phyloP scores from a whole-genome alignment of 2,888 invertebrate genomes.

The Augiades crinisus region DNA sequence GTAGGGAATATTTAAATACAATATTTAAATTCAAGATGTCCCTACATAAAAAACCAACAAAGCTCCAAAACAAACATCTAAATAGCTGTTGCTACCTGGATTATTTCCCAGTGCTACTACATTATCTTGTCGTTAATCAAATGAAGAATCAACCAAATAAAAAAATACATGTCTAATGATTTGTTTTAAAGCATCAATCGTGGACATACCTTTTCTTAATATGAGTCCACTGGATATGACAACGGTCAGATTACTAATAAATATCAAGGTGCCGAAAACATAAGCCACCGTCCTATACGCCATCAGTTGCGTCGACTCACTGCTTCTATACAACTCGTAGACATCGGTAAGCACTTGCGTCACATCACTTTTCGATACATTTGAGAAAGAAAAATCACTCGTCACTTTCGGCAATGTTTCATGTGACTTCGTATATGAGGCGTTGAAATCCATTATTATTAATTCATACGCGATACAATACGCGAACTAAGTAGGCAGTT shows the following conservation, averaged over 20 bases:
- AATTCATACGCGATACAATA: too few species aligned
- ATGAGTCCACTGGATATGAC: slow-evolving; percentile 85
- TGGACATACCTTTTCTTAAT: slow-evolving; percentile 80
- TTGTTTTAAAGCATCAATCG: too few species aligned
- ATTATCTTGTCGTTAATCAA: too few species aligned
- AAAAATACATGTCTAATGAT: too few species aligned
- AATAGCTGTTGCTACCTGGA: too few species aligned
- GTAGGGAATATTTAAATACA: too few species aligned
- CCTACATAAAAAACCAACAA: too few species aligned
- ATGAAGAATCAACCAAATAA: too few species aligned
- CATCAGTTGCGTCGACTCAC: slow-evolving; percentile 62
- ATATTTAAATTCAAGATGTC: too few species aligned
- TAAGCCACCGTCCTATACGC: slow-evolving; percentile 80
- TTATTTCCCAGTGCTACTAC: too few species aligned
- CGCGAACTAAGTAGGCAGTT: slow-evolving; percentile 5
- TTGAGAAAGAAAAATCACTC: slow-evolving; percentile 12
- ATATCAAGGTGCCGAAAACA: slow-evolving; percentile 77
- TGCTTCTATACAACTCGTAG: slow-evolving; percentile 56
- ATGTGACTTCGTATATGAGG: not conserved
- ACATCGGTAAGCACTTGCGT: slow-evolving; percentile 48
- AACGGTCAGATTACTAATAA: slow-evolving; percentile 82
- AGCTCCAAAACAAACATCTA: too few species aligned
- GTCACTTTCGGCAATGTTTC: not conserved
- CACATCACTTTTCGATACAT: slow-evolving; percentile 51
- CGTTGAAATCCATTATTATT: slow-evolving; percentile 10